phyloP scores from a whole-genome alignment of 2,797 vertebrate species.

The Scleropages formosus region DNA sequence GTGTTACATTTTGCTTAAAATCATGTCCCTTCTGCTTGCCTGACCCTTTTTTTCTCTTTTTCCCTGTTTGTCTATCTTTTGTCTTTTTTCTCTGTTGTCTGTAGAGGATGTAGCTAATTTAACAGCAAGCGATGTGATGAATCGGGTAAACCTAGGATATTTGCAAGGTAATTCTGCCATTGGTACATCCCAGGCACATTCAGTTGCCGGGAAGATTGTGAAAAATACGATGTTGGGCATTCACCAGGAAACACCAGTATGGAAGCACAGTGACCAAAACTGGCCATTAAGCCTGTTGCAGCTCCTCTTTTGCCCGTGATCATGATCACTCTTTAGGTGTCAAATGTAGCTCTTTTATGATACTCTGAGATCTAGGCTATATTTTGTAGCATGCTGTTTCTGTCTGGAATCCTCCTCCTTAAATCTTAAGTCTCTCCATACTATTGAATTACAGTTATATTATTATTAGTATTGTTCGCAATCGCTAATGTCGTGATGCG shows the following conservation, averaged over 20 bases:
- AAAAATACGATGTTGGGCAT: neutral
- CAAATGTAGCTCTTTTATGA: no score
- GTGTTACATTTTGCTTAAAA: slow-evolving; percentile 29
- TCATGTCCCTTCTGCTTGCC: slow-evolving; percentile 70
- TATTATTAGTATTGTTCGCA: no score
- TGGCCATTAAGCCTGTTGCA: neutral
- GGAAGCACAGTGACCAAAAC: slow-evolving; percentile 14
- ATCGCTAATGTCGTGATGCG: no score
- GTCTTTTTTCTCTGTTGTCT: slow-evolving; percentile 65
- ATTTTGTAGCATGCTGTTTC: neutral
- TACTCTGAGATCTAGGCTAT: no score
- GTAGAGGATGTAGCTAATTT: slow-evolving; percentile 99
- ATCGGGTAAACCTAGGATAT: slow-evolving; percentile 99
- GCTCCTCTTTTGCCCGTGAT: no score
- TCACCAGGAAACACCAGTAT: neutral
- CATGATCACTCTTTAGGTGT: no score
- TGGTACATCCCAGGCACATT: slow-evolving; percentile 54
- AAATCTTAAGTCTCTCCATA: no score
- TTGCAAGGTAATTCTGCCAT: slow-evolving; percentile 92
- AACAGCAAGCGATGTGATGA: slow-evolving; percentile 99
- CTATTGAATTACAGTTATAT: no score
- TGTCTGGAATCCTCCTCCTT: slow-evolving; percentile 5
- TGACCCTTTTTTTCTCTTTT: slow-evolving; percentile 70
- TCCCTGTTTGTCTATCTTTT: slow-evolving; percentile 66
- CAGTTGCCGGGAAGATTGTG: slow-evolving; percentile 50